Evolutionary conservation across 1,140 invertebrate genomes (phyloP).

Genomic region (Calycopis cecrops): DNA sequence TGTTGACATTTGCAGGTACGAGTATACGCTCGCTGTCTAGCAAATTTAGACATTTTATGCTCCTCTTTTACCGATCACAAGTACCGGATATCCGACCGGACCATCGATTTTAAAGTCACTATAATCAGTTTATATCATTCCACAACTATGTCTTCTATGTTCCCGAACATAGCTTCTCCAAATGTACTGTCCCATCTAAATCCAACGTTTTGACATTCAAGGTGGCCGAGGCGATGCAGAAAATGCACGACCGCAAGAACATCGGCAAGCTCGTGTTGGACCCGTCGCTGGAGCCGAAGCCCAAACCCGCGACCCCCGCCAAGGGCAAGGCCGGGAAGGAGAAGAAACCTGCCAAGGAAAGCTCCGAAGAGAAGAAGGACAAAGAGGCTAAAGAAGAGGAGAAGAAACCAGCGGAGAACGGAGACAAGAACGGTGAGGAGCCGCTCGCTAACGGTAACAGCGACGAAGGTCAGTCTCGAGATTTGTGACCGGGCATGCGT

Average conservation of each 20-base stretch:
- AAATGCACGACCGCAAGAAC: slow-evolving; percentile 93
- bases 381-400: slow-evolving; percentile 79
- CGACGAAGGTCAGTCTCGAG: slow-evolving; percentile 70
- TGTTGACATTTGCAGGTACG: too few relatives aligned
- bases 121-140: too few relatives aligned
- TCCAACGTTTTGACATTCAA: slow-evolving; percentile 39
- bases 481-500: slow-evolving; percentile 64
- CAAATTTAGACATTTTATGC: too few relatives aligned
- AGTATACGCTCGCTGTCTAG: too few relatives aligned
- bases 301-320: slow-evolving; percentile 84
- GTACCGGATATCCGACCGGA: too few relatives aligned
- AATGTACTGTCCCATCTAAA: neutral
- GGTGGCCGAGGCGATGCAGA: slow-evolving; percentile 92
- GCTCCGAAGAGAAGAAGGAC: slow-evolving; percentile 80
- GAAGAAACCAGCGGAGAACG: slow-evolving; percentile 76
- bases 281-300: slow-evolving; percentile 85
- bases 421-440: slow-evolving; percentile 71
- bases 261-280: slow-evolving; percentile 92
- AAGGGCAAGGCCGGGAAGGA: slow-evolving; percentile 82
- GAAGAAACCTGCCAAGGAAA: slow-evolving; percentile 79
- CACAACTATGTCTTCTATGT: too few relatives aligned
- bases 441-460: slow-evolving; percentile 72
- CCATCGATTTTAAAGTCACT: too few relatives aligned
- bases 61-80: neutral
- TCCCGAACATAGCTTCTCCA: too few relatives aligned